phyloP scores from a whole-genome alignment of 2,888 invertebrate species.

The Laspeyria flexula region DNA sequence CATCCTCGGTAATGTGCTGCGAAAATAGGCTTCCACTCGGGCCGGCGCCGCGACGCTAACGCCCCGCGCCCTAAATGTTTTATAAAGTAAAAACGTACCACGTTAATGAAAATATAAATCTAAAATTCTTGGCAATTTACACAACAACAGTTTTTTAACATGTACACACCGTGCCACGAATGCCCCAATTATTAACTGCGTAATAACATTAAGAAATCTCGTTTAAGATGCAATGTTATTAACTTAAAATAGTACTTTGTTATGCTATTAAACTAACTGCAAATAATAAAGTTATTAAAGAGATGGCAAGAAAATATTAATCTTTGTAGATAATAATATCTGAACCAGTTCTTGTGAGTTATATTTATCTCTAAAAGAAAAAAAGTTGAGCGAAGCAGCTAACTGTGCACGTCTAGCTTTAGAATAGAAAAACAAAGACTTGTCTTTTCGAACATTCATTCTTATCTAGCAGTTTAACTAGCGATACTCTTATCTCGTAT shows the following conservation, averaged over 20 bases:
- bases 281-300: slow-evolving; percentile 4
- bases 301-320: neutral
- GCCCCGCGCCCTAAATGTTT: slow-evolving; percentile 73
- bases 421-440: slow-evolving; percentile 35
- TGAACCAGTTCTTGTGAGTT: slow-evolving; percentile 9
- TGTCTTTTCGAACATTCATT: slow-evolving; percentile 20
- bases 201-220: slow-evolving; percentile 18
- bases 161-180: slow-evolving; percentile 22
- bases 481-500: slow-evolving; percentile 32
- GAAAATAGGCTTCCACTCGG: slow-evolving; percentile 82
- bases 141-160: slow-evolving; percentile 35
- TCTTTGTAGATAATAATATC: slow-evolving; percentile 3
- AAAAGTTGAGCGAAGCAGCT: slow-evolving; percentile 22
- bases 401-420: slow-evolving; percentile 30
- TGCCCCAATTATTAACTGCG: slow-evolving; percentile 23
- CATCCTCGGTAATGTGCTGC: slow-evolving; percentile 84
- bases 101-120: slow-evolving; percentile 69
- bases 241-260: neutral
- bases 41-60: slow-evolving; percentile 56
- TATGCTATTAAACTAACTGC: neutral
- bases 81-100: slow-evolving; percentile 65
- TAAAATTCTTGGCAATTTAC: slow-evolving; percentile 41
- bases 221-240: slow-evolving; percentile 11
- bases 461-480: slow-evolving; percentile 32
- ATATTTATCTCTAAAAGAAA: slow-evolving; percentile 28